Conservation (phyloP, 2,797 vertebrate species). For the Dendrocincla fuliginosa region DNA sequence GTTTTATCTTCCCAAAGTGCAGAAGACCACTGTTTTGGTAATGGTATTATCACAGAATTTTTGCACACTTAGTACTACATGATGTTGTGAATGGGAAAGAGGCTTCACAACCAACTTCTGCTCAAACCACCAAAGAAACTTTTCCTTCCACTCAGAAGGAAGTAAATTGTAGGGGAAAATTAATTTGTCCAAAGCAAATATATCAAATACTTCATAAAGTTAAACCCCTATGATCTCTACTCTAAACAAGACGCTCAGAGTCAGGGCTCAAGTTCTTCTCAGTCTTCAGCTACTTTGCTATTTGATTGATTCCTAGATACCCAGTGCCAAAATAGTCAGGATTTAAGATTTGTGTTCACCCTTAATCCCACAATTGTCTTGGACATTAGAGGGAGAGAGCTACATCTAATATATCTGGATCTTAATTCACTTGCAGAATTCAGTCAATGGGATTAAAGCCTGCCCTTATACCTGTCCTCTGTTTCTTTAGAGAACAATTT, state of each 20-base stretch:
- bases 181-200: not conserved
- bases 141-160: not conserved
- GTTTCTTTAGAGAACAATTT: not conserved
- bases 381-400: no score
- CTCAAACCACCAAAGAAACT: not conserved
- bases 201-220: not conserved
- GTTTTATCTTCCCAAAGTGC: not conserved
- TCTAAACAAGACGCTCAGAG: not conserved
- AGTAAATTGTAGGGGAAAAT: not conserved
- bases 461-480: accelerated
- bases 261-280: not conserved
- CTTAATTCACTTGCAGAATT: not conserved
- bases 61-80: not conserved
- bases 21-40: not conserved
- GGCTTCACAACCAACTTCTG: not conserved
- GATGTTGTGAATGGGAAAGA: not conserved
- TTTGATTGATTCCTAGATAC: not conserved
- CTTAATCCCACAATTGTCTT: not conserved
- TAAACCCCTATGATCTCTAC: not conserved
- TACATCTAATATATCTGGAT: not conserved
- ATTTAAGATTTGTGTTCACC: not conserved
- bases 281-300: not conserved
- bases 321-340: not conserved
- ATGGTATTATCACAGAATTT: not conserved
- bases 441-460: not conserved